Evolutionary conservation across 1,140 invertebrate genomes (phyloP).

Genomic region (Eriocheir sinensis): DNA sequence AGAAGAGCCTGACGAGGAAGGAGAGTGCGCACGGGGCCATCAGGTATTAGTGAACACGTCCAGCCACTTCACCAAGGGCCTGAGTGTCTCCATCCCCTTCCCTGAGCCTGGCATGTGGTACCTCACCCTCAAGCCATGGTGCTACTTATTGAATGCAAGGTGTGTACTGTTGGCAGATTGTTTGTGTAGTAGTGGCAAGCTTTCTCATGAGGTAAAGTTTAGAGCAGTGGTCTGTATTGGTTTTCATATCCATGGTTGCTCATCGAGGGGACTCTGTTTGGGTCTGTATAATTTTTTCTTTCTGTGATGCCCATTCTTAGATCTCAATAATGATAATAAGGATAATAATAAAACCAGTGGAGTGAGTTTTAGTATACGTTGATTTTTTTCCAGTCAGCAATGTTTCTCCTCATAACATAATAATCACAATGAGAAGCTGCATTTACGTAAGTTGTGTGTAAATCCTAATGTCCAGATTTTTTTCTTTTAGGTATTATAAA

Average conservation of each 20-base stretch:
- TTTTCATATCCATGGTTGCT: too few relatives aligned
- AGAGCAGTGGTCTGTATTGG: too few relatives aligned
- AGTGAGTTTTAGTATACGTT: too few relatives aligned
- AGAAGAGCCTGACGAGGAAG: slow-evolving; percentile 42
- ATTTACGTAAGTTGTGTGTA: too few relatives aligned
- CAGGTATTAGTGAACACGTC: slow-evolving; percentile 75
- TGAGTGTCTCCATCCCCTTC: slow-evolving; percentile 75
- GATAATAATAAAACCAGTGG: not conserved
- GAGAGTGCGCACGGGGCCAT: slow-evolving; percentile 63
- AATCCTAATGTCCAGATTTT: too few relatives aligned
- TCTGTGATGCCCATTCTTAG: not conserved
- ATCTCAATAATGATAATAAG: not conserved
- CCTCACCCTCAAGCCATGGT: slow-evolving; percentile 83
- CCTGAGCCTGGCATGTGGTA: slow-evolving; percentile 79
- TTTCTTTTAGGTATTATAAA: too few relatives aligned
- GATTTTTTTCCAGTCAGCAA: too few relatives aligned
- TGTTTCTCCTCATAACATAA: too few relatives aligned
- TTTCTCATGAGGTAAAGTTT: too few relatives aligned
- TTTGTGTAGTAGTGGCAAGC: too few relatives aligned
- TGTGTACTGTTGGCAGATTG: slow-evolving; percentile 37
- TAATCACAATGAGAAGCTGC: too few relatives aligned
- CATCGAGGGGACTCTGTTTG: too few relatives aligned
- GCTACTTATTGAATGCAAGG: slow-evolving; percentile 80
- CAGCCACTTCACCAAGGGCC: slow-evolving; percentile 41
- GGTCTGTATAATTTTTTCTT: not conserved